These are phyloP conservation scores for Branchipolynoe longqiensis DNA, from an alignment of 2,888 invertebrate species.

Conservation along the genomic window DNA sequence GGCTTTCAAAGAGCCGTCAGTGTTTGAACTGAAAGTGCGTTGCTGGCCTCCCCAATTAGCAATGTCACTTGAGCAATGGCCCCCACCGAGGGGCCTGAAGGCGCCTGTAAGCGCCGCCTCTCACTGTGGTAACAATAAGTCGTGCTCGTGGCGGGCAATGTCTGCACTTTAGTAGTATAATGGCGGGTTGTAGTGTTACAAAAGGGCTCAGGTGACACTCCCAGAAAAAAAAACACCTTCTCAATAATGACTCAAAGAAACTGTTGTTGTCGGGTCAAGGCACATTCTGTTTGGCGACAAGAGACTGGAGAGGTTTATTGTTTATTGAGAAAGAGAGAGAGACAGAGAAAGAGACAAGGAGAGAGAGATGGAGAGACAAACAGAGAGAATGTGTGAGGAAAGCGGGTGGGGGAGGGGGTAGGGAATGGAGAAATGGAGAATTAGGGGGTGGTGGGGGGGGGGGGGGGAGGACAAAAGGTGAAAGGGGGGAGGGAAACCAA, in stretches of 20 bases:
- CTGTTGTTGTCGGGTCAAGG: slow-evolving; percentile 54
- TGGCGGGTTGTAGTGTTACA: background rate
- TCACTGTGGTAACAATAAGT: slow-evolving; percentile 4
- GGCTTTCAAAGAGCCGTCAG: too few species aligned
- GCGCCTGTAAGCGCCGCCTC: background rate
- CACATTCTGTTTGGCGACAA: slow-evolving; percentile 61
- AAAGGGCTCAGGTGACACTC: slow-evolving; percentile 36
- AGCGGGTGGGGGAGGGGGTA: slow-evolving; percentile 17
- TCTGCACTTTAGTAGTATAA: slow-evolving; percentile 29
- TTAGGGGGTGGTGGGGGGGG: background rate
- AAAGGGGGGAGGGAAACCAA: too few species aligned
- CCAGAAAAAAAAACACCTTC: slow-evolving; percentile 49
- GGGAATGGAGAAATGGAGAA: background rate
- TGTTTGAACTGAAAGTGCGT: background rate
- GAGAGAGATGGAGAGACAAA: background rate
- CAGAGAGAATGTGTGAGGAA: background rate
- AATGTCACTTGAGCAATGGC: slow-evolving; percentile 45
- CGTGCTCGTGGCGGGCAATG: slow-evolving; percentile 4
- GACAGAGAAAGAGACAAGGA: background rate
- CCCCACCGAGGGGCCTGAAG: background rate
- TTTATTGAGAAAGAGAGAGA: background rate
- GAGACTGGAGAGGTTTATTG: background rate
- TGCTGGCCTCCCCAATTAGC: background rate
- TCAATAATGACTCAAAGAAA: slow-evolving; percentile 22
- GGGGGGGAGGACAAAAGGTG: background rate